Percentiles rank a stretch among this genome's conserved stretches.
Conservation (phyloP, 1,140 invertebrate species). For the Leptestheria dahalacensis region DNA sequence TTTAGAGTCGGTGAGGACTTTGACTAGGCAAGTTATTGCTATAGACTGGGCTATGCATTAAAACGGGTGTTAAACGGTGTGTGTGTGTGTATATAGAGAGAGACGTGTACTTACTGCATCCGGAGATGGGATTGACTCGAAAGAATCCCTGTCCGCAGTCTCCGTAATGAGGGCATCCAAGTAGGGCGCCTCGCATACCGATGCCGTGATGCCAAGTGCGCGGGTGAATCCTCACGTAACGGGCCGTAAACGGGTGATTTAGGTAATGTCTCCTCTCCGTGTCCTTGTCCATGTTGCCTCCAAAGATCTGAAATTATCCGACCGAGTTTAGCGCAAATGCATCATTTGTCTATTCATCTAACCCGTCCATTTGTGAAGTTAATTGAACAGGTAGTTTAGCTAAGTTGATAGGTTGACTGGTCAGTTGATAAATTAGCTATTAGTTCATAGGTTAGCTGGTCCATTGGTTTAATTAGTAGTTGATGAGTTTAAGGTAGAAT, state of each 20-base stretch:
- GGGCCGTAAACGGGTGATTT: conserved; percentile 36
- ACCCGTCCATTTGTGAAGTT: too few species aligned
- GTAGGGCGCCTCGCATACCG: conserved; percentile 34
- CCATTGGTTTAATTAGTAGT: too few species aligned
- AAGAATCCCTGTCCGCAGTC: conserved; percentile 35
- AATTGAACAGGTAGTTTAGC: not conserved
- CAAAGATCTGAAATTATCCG: conserved; percentile 31
- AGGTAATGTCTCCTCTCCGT: conserved; percentile 37
- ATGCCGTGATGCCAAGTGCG: conserved; percentile 35
- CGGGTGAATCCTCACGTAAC: conserved; percentile 37
- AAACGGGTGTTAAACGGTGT: too few species aligned
- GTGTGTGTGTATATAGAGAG: too few species aligned
- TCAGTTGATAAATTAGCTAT: too few species aligned
- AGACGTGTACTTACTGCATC: conserved; percentile 40
- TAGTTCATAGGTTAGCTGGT: too few species aligned
- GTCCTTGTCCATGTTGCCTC: conserved; percentile 38
- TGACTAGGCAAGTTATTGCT: too few species aligned
- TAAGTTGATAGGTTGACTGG: too few species aligned
- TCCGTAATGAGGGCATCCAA: conserved; percentile 37
- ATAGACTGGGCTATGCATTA: too few species aligned
- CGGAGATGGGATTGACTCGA: conserved; percentile 33
- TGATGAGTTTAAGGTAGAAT: too few species aligned
- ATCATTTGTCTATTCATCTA: too few species aligned
- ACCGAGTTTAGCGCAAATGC: not conserved
- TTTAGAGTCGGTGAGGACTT: too few species aligned